Conservation (phyloP, 64 coral and sea anemone species). For the Orbicella faveolata region DNA sequence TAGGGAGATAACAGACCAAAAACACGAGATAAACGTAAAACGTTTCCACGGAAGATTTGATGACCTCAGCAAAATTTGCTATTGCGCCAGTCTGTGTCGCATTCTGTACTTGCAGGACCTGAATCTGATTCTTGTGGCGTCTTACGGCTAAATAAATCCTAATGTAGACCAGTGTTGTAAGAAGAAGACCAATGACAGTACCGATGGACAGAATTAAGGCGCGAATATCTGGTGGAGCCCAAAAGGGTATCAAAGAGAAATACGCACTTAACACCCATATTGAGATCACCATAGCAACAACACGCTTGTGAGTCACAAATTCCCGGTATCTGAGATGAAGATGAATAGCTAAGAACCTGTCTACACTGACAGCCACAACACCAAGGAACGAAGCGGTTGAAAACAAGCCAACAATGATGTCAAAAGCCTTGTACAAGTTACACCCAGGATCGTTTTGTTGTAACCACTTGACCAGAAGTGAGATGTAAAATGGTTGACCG, state of each 20-base stretch:
- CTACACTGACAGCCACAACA: background rate
- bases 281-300: background rate
- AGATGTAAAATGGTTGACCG: background rate
- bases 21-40: no score
- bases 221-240: background rate
- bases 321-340: background rate
- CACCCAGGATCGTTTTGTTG: background rate
- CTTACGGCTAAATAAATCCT: no score
- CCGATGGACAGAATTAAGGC: background rate
- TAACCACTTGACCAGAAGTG: background rate
- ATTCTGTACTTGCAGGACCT: no score
- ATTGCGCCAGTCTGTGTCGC: background rate
- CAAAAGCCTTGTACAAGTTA: background rate
- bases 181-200: background rate
- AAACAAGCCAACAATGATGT: background rate
- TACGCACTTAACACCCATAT: background rate
- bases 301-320: constrained; percentile 5
- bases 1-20: no score
- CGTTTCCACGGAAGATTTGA: no score
- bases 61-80: no score
- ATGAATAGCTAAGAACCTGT: background rate
- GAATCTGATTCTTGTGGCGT: no score
- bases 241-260: background rate
- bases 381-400: background rate
- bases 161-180: background rate